Evolutionary conservation across 2,113 vertebrate genomes (phyloP).

Genomic region (Hydropotes inermis): DNA sequence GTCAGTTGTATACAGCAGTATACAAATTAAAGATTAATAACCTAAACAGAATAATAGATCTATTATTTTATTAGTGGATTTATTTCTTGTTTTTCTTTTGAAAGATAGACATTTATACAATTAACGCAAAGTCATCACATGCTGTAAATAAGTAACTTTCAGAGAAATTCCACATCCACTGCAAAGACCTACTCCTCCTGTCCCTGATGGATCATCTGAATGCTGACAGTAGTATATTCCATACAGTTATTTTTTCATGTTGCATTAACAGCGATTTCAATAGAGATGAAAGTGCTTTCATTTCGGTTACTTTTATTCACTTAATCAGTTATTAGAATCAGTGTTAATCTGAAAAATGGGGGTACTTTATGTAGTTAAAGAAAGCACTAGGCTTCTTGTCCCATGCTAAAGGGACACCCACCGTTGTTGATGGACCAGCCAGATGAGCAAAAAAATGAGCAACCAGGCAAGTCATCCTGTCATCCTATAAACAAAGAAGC

Average conservation of each 20-base stretch:
- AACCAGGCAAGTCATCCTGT: not conserved
- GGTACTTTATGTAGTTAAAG: not conserved
- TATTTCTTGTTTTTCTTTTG: not conserved
- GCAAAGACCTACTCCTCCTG: not conserved
- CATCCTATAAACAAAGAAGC: not conserved
- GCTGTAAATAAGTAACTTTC: not conserved
- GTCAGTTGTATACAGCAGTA: not conserved
- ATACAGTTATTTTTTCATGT: slow-evolving; percentile 2
- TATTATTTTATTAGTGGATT: not conserved
- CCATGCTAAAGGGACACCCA: not conserved
- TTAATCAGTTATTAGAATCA: not conserved
- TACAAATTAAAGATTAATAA: not conserved
- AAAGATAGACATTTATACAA: not conserved
- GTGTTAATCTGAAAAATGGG: not conserved
- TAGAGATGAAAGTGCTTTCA: not conserved
- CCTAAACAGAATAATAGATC: not conserved
- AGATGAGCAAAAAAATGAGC: not conserved
- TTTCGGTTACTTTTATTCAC: not conserved
- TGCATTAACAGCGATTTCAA: not conserved
- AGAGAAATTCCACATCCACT: not conserved
- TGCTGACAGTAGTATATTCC: not conserved
- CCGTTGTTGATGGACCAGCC: not conserved
- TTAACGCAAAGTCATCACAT: not conserved
- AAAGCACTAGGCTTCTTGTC: not conserved
- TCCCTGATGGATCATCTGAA: not conserved